Percentiles rank a stretch among this genome's conserved stretches.
phyloP scores from a whole-genome alignment of 2,797 vertebrate species.

The Ataeniobius toweri region DNA sequence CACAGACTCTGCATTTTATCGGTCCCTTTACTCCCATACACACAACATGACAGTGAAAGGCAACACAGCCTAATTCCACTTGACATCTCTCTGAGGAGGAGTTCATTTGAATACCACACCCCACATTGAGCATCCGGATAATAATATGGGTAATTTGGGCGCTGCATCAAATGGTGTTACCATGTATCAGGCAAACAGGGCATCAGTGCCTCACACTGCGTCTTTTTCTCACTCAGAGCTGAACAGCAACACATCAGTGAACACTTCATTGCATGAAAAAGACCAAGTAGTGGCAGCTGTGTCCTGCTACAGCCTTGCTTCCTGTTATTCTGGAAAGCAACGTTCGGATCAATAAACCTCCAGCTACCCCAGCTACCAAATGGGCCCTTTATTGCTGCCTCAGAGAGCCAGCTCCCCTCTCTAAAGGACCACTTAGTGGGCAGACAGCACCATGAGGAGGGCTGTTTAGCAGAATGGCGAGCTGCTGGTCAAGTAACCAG shows the following conservation, averaged over 20 bases:
- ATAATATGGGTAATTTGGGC: constrained; percentile 40
- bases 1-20: constrained; percentile 8
- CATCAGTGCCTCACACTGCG: constrained; percentile 1
- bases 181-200: constrained; percentile 30
- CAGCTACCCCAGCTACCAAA: constrained; percentile 62
- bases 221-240: constrained; percentile 21
- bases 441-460: constrained; percentile 41
- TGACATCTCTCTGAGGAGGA: constrained; percentile 60
- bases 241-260: constrained; percentile 8
- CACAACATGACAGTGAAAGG: constrained; percentile 44
- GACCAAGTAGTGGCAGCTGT: constrained; percentile 14
- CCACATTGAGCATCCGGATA: constrained; percentile 6
- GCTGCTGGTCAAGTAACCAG: constrained; percentile 46
- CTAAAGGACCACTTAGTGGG: constrained; percentile 54
- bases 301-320: constrained; percentile 5
- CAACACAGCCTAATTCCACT: constrained; percentile 35
- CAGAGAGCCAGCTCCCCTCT: constrained; percentile 34
- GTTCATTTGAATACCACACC: constrained; percentile 49
- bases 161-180: constrained; percentile 43
- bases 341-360: constrained; percentile 63
- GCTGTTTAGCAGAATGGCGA: constrained; percentile 45
- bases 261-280: constrained; percentile 4
- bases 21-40: constrained; percentile 16
- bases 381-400: constrained; percentile 55
- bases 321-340: constrained; percentile 44